Conservation (phyloP, 2,797 vertebrate species). For the Jordanella pulchra region DNA sequence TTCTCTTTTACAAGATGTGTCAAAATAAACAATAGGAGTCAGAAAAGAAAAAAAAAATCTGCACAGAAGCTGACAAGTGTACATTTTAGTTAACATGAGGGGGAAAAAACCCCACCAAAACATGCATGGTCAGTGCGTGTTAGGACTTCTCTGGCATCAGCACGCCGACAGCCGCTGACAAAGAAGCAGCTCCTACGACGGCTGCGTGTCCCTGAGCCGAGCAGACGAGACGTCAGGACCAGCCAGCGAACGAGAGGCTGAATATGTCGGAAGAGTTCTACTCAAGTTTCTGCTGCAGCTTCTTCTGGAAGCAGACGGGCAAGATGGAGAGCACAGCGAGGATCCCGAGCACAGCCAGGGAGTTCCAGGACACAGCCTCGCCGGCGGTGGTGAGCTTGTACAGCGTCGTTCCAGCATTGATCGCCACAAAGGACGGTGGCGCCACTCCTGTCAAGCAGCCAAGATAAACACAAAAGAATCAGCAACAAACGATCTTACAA, state of each 20-base stretch:
- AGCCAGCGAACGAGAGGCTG: slow-evolving; percentile 58
- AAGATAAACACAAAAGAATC: slow-evolving; percentile 24
- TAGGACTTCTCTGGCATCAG: slow-evolving; percentile 23
- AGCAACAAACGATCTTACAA: not conserved
- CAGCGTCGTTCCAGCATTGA: slow-evolving; percentile 96
- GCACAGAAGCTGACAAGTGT: slow-evolving; percentile 45
- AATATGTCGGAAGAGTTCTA: slow-evolving; percentile 64
- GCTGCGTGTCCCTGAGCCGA: slow-evolving; percentile 68
- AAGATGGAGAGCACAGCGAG: slow-evolving; percentile 93
- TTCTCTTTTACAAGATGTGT: slow-evolving; percentile 54
- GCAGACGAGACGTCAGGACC: slow-evolving; percentile 32
- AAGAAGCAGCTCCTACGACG: slow-evolving; percentile 41
- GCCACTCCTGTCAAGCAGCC: slow-evolving; percentile 87
- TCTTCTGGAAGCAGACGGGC: slow-evolving; percentile 94
- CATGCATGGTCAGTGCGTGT: slow-evolving; percentile 43
- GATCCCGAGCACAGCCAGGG: slow-evolving; percentile 90
- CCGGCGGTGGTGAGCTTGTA: slow-evolving; percentile 98
- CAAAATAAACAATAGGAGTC: slow-evolving; percentile 39
- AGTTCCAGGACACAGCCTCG: slow-evolving; percentile 98
- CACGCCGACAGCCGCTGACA: slow-evolving; percentile 27
- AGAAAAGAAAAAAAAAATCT: slow-evolving; percentile 38
- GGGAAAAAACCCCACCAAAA: slow-evolving; percentile 53
- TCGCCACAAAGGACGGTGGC: slow-evolving; percentile 96
- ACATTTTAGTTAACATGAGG: slow-evolving; percentile 35
- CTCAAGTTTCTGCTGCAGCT: slow-evolving; percentile 93